Conservation (phyloP, 2,113 vertebrate genomes). For the Anser cygnoides region DNA sequence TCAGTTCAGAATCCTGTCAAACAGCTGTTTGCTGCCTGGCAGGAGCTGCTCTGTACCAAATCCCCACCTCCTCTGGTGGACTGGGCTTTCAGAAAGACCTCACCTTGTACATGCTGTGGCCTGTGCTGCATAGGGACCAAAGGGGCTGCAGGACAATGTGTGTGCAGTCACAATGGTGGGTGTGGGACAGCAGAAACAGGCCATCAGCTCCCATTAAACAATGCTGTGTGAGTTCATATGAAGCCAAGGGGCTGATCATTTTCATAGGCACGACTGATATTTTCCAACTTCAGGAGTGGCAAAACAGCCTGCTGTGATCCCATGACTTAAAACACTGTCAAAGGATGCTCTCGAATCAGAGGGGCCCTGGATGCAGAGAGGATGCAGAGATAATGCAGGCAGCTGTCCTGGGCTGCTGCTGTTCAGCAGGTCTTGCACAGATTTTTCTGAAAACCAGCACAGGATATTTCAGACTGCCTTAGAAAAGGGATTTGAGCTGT, state of each 20-base stretch:
- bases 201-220: not conserved
- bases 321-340: not conserved
- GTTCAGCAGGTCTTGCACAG: not conserved
- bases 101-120: not conserved
- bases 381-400: not conserved
- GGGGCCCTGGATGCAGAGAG: too few species aligned
- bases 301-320: not conserved
- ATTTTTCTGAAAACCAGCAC: not conserved
- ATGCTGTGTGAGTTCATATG: not conserved
- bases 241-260: not conserved
- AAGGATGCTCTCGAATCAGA: not conserved
- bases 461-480: not conserved
- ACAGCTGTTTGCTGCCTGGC: not conserved
- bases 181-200: not conserved
- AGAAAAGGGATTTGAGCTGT: not conserved
- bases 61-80: not conserved
- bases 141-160: not conserved
- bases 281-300: not conserved
- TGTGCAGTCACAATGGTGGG: not conserved
- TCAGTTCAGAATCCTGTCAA: not conserved
- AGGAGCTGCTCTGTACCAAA: not conserved
- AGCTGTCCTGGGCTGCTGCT: not conserved
- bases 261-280: not conserved
- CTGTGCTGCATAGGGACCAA: not conserved
- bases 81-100: not conserved